phyloP scores from a whole-genome alignment of 2,113 vertebrate genomes.

The Elaphurus davidianus region DNA sequence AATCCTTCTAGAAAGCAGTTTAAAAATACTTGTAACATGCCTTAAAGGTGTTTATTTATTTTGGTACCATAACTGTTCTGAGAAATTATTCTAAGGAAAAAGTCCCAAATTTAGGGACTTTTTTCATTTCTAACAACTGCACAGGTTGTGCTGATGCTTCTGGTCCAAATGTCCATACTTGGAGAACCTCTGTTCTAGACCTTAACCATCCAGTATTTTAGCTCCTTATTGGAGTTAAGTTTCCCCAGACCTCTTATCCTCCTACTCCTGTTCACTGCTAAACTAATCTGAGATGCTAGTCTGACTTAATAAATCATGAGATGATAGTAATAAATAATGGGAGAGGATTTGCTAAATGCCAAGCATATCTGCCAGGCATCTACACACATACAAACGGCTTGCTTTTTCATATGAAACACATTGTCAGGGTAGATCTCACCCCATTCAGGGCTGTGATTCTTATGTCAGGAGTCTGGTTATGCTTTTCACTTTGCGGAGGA shows the following conservation, averaged over 20 bases:
- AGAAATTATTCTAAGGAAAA: constrained; percentile 23
- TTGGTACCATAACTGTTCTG: background rate
- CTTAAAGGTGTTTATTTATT: background rate
- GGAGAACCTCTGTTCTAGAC: background rate
- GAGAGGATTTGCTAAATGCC: background rate
- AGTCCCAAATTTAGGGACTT: background rate
- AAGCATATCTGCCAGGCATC: background rate
- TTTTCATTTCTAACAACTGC: background rate
- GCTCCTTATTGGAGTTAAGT: background rate
- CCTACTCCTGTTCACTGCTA: background rate
- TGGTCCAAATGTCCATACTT: background rate
- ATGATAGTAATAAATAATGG: background rate
- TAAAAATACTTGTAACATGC: background rate
- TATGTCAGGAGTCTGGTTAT: background rate
- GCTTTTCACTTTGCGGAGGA: background rate
- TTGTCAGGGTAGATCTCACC: background rate
- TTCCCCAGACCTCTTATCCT: background rate
- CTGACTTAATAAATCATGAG: background rate
- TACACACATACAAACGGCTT: background rate
- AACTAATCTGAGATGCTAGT: background rate
- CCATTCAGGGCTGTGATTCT: background rate
- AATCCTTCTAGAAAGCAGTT: constrained; percentile 5
- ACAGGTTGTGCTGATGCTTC: background rate
- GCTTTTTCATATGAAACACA: background rate
- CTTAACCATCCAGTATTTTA: background rate